Evolutionary conservation across 2,113 vertebrate species (phyloP), one percentile per base, ranked within the genome.

Genomic region (Gadus chalcogrammus): DNA sequence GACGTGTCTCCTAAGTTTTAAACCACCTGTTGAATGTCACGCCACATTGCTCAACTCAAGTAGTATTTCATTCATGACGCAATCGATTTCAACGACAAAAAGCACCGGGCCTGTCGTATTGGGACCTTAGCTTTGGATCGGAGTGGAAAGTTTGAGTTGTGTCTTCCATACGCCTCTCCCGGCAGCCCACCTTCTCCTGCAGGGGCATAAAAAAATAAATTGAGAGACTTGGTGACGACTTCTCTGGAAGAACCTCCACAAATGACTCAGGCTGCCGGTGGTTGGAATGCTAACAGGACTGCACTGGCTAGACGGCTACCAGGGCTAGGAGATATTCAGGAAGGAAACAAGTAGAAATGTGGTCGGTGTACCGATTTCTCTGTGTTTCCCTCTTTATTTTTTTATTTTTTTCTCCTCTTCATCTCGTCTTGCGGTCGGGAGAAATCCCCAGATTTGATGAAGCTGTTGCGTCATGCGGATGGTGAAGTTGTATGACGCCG

Each of bases 231-330:
- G 42, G 65, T 56, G 69, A 69, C 64, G 35, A 28, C 56, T 69
- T 67, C 38, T 81, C 75, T 59, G 71, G 70, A 71, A 58, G 52
- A 24, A 65, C 65, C 70, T 73, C 68, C 71, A 72, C 24, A 72
- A 81, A 74, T 80, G 72, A 79, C 75, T 55, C 69, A 16, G 15
- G 55, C 62, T 79, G 71, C 68, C 75, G 67, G 77, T 64, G 64
- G 61, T 73, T 70, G 55, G 42, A 48, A 9, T 1, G 42, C 42
- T 9, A 9, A 9, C 42, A 48, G 42, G 42, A 48, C 42, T 9
- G 61, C 8, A 76, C 68, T 79, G 77, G 75, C 61, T 31, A 83
- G 79, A 81, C 18, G 3, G 62, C 87, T 87, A 78, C 82, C 61
- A 71, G 67, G 48, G 38, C 65, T 79, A 61, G 77, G 78, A 70